These are phyloP conservation scores for Istiophorus platypterus DNA, from an alignment of 2,113 vertebrate genomes.

Conservation along the genomic window DNA sequence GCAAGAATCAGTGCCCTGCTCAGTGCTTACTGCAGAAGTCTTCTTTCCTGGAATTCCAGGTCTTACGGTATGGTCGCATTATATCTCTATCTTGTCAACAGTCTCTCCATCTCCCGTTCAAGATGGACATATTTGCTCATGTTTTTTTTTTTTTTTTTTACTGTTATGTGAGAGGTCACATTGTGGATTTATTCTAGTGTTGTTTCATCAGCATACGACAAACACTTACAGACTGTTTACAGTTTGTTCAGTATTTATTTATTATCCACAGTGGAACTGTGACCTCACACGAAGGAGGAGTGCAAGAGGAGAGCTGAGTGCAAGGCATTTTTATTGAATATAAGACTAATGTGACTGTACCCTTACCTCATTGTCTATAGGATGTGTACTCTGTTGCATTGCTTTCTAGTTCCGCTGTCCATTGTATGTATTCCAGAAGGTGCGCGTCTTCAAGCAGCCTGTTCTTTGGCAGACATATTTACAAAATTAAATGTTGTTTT, in stretches of 20 bases:
- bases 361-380: neutral
- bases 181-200: too few species aligned
- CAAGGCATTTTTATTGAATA: neutral
- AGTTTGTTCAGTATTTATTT: neutral
- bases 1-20: neutral
- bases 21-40: neutral
- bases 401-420: neutral
- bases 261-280: neutral
- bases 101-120: neutral
- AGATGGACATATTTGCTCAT: neutral
- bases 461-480: neutral
- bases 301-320: neutral
- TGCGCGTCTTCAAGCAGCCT: neutral
- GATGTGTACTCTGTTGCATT: neutral
- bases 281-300: neutral
- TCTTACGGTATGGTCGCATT: neutral
- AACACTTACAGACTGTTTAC: neutral
- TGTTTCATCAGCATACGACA: neutral
- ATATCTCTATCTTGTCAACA: neutral
- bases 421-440: too few species aligned
- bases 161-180: slow-evolving; percentile 8
- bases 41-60: neutral
- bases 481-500: neutral
- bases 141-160: neutral
- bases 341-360: neutral